Evolutionary conservation across 2,113 vertebrate species (phyloP).

Genomic region (Pseudolaguvia tuberculata): DNA sequence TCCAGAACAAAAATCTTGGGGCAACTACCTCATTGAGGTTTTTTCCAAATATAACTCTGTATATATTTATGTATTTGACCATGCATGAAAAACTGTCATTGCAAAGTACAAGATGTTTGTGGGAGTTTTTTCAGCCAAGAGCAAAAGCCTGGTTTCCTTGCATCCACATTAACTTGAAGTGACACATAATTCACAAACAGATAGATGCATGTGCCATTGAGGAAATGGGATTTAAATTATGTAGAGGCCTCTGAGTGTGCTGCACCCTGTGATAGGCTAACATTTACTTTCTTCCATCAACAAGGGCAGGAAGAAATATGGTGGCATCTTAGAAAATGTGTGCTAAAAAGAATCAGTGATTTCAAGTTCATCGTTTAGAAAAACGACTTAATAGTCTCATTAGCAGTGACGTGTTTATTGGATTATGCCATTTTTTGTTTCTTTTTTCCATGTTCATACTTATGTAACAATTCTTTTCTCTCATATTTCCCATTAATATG

Average conservation of each 20-base stretch:
- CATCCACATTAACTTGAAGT: conserved; percentile 40
- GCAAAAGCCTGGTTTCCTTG: conserved; percentile 13
- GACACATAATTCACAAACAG: conserved; percentile 41
- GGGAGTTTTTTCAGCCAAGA: background rate
- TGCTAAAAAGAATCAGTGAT: conserved; percentile 22
- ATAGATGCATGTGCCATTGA: conserved; percentile 18
- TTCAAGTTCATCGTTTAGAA: background rate
- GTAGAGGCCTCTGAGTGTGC: conserved; percentile 39
- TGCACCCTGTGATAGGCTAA: conserved; percentile 25
- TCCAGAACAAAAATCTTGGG: background rate
- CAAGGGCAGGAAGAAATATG: conserved; percentile 18
- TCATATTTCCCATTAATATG: background rate
- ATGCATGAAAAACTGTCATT: conserved; percentile 29
- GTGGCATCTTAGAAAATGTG: background rate
- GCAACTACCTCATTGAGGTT: background rate
- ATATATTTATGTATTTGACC: conserved; percentile 19
- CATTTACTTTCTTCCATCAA: conserved; percentile 31
- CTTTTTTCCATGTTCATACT: no score
- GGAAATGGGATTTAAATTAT: conserved; percentile 42
- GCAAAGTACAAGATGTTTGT: conserved; percentile 18
- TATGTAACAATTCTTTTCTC: background rate
- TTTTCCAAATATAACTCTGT: conserved; percentile 15
- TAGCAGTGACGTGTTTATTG: background rate
- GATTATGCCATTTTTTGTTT: no score
- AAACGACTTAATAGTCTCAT: conserved; percentile 1